Conservation (phyloP, 1,140 invertebrate genomes). For the Aphis gossypii region DNA sequence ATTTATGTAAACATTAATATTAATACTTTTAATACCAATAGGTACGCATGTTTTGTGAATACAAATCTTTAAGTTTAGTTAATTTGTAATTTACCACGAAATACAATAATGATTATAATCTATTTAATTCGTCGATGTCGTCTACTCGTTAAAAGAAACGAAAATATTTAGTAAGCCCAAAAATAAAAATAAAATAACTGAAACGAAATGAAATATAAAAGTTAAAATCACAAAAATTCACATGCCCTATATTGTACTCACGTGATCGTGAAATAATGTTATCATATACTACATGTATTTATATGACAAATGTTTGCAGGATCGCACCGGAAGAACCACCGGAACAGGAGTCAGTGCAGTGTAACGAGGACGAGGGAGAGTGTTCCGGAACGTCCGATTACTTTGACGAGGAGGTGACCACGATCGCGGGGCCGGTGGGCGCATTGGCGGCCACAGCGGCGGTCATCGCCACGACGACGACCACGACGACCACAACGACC, state of each 20-base stretch:
- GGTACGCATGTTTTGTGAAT: not conserved
- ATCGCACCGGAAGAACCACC: constrained; percentile 43
- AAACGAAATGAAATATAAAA: not conserved
- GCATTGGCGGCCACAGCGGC: constrained; percentile 49
- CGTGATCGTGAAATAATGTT: not conserved
- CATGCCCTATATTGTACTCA: no score
- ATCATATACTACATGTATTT: not conserved
- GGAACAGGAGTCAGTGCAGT: constrained; percentile 62
- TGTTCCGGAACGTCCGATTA: constrained; percentile 42
- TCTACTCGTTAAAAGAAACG: not conserved
- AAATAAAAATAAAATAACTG: not conserved
- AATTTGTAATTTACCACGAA: not conserved
- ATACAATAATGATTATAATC: not conserved
- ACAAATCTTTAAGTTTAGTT: not conserved
- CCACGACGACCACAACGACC: constrained; percentile 62
- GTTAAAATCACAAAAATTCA: not conserved
- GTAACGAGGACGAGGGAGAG: constrained; percentile 63
- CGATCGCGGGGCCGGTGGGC: not conserved
- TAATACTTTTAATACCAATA: not conserved
- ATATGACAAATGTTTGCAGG: not conserved
- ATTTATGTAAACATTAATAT: not conserved
- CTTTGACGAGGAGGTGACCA: not conserved
- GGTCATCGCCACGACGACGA: constrained; percentile 61
- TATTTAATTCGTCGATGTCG: not conserved
- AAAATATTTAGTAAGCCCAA: not conserved